A percentile compares a stretch with the other conserved stretches of the same genome.
Evolutionary conservation across 2,797 vertebrate genomes (phyloP).

Genomic region (Syndactyla subalaris): DNA sequence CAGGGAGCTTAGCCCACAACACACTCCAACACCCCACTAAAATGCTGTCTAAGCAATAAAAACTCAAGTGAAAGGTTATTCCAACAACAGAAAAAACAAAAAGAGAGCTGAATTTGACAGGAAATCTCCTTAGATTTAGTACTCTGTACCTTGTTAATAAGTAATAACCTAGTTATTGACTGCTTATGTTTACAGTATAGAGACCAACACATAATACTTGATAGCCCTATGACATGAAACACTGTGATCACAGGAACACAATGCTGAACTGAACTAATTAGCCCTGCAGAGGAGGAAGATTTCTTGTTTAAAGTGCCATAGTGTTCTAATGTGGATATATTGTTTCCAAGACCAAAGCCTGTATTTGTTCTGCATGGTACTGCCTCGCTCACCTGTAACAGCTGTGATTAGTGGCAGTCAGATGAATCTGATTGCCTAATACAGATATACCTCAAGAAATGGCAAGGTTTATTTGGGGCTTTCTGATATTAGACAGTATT

Average conservation of each 20-base stretch:
- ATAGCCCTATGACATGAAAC: slow-evolving; percentile 16
- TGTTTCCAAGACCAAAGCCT: slow-evolving; percentile 9
- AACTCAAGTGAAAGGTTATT: background rate
- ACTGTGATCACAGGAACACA: background rate
- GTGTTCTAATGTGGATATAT: background rate
- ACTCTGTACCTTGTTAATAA: slow-evolving; percentile 7
- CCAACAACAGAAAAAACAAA: background rate
- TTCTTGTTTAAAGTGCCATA: background rate
- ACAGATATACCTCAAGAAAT: background rate
- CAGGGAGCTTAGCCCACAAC: background rate
- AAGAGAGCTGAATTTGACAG: background rate
- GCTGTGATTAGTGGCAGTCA: background rate
- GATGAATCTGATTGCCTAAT: background rate
- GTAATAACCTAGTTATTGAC: slow-evolving; percentile 10
- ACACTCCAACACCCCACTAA: background rate
- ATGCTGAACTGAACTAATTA: slow-evolving; percentile 10
- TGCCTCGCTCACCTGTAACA: background rate
- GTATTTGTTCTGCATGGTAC: background rate
- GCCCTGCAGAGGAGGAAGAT: background rate
- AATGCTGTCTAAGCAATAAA: background rate
- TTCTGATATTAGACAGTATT: background rate
- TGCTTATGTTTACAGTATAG: background rate
- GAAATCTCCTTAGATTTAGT: background rate
- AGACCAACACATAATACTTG: background rate
- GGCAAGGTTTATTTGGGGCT: background rate